Conservation (phyloP, 2,113 vertebrate genomes). For the Pandion haliaetus region DNA sequence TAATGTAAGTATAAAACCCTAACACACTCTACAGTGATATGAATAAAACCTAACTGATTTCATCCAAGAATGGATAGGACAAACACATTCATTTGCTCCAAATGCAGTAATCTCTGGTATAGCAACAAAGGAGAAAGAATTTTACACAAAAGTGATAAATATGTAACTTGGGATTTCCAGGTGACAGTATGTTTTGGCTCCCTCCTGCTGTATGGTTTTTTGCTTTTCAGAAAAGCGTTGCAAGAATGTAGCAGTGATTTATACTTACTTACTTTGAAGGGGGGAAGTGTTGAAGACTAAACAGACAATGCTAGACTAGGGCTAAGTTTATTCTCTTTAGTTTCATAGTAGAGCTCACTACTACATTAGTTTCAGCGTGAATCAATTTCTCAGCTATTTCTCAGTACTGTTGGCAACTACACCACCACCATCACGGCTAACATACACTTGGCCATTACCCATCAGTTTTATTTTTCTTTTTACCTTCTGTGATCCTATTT, state of each 20-base stretch:
- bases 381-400: background rate
- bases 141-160: background rate
- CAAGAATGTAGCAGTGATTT: background rate
- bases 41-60: background rate
- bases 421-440: background rate
- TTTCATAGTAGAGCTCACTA: background rate
- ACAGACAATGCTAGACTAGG: background rate
- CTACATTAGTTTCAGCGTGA: background rate
- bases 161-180: background rate
- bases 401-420: background rate
- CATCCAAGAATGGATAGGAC: background rate
- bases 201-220: background rate
- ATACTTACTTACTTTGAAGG: background rate
- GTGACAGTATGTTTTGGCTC: background rate
- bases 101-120: background rate
- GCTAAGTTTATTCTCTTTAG: background rate
- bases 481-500: background rate
- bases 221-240: background rate
- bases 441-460: background rate
- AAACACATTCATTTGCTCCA: background rate
- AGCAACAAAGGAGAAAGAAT: background rate
- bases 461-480: background rate
- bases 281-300: background rate
- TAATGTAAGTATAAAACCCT: background rate
- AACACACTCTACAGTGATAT: background rate